Conservation (phyloP, 2,888 invertebrate species). For the Bugulina stolonifera region DNA sequence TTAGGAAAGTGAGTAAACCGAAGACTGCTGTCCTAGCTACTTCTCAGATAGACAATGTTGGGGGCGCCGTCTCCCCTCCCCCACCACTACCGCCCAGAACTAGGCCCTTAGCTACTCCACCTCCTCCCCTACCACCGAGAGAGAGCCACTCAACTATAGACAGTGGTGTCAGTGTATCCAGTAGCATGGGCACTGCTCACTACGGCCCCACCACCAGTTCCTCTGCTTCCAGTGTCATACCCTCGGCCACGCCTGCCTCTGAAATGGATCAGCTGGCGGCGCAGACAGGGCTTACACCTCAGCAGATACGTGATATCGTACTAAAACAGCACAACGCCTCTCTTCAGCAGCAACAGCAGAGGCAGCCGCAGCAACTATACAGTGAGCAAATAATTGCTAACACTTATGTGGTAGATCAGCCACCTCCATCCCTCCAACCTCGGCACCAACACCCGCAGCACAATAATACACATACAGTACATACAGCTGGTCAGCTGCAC, state of each 20-base stretch:
- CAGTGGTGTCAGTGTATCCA: background rate
- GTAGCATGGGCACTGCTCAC: background rate
- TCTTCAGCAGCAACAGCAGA: background rate
- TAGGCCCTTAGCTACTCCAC: conserved; percentile 8
- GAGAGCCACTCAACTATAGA: background rate
- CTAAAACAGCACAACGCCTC: background rate
- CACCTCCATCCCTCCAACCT: background rate
- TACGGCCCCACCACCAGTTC: background rate
- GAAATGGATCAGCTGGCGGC: conserved; percentile 3
- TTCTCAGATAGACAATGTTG: background rate
- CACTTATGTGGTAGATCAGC: background rate
- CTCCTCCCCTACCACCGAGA: conserved; percentile 20
- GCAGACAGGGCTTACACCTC: background rate
- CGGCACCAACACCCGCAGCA: too few species aligned
- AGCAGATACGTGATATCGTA: background rate
- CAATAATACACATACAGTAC: too few species aligned
- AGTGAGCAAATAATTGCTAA: background rate
- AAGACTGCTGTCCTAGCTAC: background rate
- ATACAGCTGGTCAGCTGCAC: background rate
- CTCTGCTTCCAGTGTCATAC: background rate
- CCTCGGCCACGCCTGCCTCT: conserved; percentile 7
- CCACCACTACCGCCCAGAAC: conserved; percentile 26
- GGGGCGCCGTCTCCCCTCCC: conserved; percentile 8
- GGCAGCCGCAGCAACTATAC: background rate
- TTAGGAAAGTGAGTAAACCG: background rate